Evolutionary conservation across 2,888 invertebrate genomes (phyloP), one percentile per base, ranked within the genome.

Genomic region (Thelaira solivaga): DNA sequence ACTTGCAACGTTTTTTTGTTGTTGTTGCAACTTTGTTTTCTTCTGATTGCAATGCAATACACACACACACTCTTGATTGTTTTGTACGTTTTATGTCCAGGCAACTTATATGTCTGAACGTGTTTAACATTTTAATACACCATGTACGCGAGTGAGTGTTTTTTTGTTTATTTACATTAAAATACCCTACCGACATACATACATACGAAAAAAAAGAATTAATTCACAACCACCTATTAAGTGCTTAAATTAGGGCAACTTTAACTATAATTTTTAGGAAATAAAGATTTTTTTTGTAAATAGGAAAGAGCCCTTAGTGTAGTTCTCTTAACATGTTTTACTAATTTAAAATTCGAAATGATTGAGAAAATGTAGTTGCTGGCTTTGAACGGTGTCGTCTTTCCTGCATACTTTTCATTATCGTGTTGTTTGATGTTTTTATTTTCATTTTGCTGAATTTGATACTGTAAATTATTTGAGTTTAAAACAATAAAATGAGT

Each of bases 391-490:
- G 34, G 11, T 61, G 13, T 20, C 11, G n/a, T 20, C 11, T 13
- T 2, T 11, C 24, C 26, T 45, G 22, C 5, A 34, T 4, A 20
- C 34, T 61, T 31, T 34, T 61, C 34, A 45, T 61, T 61, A 29
- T 3, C 34, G 36, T 29, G 34, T 62, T 36, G 13, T 65, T 24
- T 57, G 16, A 24, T 55, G 24, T 5, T 55, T 45, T 34, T 24
- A 22, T 31, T 43, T 47, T 68, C 34, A 29, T 61, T 57, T 31
- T 43, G 29, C 31, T 76, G 57, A 76, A 76, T 69, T 76, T 76
- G 69, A 76, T 76, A 69, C 65, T 76, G 64, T 65, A 45, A 55
- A 20, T 24, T 43, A 47, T 45, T 61, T 55, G 16, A 11, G 10
- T 41, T 41, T 26, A 10, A 24, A 49, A 36, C 34, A 31, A 24